Base-by-base conservation (phyloP, 2,888 invertebrate species). In the Hyppa rectilinea region DNA sequence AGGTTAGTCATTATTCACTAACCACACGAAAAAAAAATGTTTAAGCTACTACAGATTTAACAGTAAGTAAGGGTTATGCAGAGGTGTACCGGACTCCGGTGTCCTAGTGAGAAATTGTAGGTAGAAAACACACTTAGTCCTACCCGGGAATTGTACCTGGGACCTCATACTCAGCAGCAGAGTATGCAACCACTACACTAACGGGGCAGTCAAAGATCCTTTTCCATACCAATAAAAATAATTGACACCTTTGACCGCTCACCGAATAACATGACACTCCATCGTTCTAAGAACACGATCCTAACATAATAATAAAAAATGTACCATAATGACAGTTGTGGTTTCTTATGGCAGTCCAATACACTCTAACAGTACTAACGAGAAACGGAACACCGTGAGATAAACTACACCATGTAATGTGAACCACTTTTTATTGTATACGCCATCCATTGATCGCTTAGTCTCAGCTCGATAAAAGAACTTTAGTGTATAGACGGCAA, bases 371-470 rank as follows among this genome's bases (percentile, higher is more conserved):
- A 68, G 80, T 78, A 71, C 58, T 81, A 80, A 83, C 75, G 60
- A 83, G 85, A 83, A 85, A 86, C 71, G 78, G 79, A 85, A 85
- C 74, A 71, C 74, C 85, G 79, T 85, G 85, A 72, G 84, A 85
- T 60, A 70, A 60, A 61, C 47, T 56, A 55, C 71, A 79, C 65
- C 59, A 61, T 31, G 59, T 34, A 56, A 50, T 50, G 67, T 0
- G 3, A 38, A 36, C 38, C 34, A 61, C 43, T 36, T 59, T 59
- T 69, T 53, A 10, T 26, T 0, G 7, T 2, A 45, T 50, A 53
- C 50, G 14, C 2, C 20, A 53, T 77, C 59, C 70, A 85, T 76
- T 71, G 80, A 55, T 17, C 23, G 29, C 49, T 64, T 14, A 4
- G 31, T 68, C 5, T 7, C 2, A 9, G 2, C 9, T 4, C 49